Base-by-base conservation (phyloP, 2,797 vertebrate species). In the Rhinella marina region DNA sequence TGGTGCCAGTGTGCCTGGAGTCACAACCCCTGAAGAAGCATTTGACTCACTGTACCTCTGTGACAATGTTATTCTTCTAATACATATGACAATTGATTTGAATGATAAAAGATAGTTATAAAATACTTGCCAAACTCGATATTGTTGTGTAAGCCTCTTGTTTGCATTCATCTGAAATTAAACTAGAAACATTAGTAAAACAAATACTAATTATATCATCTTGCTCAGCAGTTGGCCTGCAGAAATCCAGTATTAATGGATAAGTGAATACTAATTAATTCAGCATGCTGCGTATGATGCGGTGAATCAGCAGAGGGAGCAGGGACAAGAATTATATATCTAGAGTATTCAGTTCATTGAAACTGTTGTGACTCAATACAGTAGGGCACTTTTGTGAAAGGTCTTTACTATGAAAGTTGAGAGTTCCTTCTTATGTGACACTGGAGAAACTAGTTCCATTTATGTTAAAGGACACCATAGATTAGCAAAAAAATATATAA, bases 181-280 rank as follows among this genome's bases (percentile, higher is more conserved):
- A 64, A 81, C 64, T 57, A 64, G 68, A 61, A 88, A 64, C 64
- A 81, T 85, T 88, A 88, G 76, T 85, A 88, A 88, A 88, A 85
- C 87, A 85, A 89, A 89, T 86, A 86, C 61, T 62, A 89, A 82
- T 86, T 86, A 86, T 76, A 70, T 86, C 64, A 79, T 79, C 72
- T n/a, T 61, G 80, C 66, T 82, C 84, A 70, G 80, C 64, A 72
- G 84, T 68, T 61, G 84, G 73, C 84, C 88, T 78, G 84, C 80
- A 88, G 82, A 84, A 88, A 88, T 88, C 59, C 29, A 27, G 84
- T 86, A 86, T 86, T 78, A 83, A 89, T 86, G 78, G 72, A 48
- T 27, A 82, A 82, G 80, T 82, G 50, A 86, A 89, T 89, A 68
- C 80, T 77, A 72, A 89, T 86, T 89, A 86, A 82, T 89, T 82